Conservation (phyloP, 2,888 invertebrate genomes). For the Scelioninae gen. 1 region DNA sequence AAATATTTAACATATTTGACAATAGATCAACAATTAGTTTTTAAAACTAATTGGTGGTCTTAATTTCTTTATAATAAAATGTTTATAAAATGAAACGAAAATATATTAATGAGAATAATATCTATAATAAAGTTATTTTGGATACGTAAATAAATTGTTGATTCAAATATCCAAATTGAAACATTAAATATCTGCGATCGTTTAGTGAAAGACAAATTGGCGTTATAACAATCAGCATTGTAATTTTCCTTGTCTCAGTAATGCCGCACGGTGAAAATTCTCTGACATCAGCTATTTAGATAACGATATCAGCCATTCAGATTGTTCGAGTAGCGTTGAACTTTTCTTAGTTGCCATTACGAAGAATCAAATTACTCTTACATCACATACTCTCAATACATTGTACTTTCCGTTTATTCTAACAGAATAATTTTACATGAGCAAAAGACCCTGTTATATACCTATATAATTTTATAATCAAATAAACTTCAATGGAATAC, state of each 20-base stretch:
- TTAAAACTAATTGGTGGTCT: too few species aligned
- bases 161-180: constrained; percentile 3
- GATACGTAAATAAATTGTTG: neutral
- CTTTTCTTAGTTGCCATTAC: constrained; percentile 61
- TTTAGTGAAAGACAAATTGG: constrained; percentile 22
- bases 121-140: too few species aligned
- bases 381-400: constrained; percentile 55
- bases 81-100: too few species aligned
- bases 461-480: neutral
- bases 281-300: constrained; percentile 61
- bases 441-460: constrained; percentile 24
- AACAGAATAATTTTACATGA: constrained; percentile 25
- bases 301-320: constrained; percentile 61
- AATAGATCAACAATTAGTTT: too few species aligned
- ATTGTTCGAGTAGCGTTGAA: constrained; percentile 58
- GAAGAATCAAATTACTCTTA: constrained; percentile 63
- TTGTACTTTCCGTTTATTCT: constrained; percentile 30
- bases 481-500: too few species aligned
- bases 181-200: neutral
- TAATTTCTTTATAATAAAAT: too few species aligned
- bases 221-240: constrained; percentile 38
- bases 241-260: constrained; percentile 31
- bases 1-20: too few species aligned
- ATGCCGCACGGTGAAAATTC: constrained; percentile 45
- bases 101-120: too few species aligned